These are phyloP conservation scores for Leucopsar rothschildi DNA, from an alignment of 2,113 vertebrate species.

Conservation along the genomic window DNA sequence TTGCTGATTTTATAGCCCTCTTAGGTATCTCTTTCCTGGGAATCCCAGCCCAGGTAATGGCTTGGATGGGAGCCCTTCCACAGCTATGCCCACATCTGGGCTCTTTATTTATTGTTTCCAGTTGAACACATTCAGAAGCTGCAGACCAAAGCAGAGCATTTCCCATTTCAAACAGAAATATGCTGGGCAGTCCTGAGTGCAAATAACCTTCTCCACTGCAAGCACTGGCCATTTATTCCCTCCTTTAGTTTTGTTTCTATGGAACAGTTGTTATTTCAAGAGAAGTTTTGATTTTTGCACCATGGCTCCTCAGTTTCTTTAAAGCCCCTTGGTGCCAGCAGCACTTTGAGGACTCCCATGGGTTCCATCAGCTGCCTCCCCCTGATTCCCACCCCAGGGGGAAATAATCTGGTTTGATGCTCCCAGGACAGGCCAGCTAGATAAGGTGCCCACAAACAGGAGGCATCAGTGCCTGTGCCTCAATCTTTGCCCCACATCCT, in stretches of 20 bases:
- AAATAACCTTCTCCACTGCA: background rate
- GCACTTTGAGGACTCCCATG: background rate
- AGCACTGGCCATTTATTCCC: background rate
- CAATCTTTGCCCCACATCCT: background rate
- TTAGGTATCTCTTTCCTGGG: background rate
- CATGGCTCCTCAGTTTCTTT: background rate
- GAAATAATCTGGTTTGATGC: background rate
- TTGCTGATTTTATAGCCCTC: background rate
- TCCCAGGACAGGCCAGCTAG: background rate
- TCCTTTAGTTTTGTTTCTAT: background rate
- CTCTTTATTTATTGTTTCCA: background rate
- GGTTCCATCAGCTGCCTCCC: accelerated
- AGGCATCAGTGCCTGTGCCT: background rate
- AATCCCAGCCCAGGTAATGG: background rate
- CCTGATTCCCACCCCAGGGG: background rate
- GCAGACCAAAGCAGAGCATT: background rate
- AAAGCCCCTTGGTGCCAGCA: background rate
- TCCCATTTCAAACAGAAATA: background rate
- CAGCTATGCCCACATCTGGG: background rate
- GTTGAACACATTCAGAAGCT: background rate
- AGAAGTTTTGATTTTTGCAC: background rate
- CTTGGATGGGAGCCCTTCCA: background rate
- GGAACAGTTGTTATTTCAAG: background rate
- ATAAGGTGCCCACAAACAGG: background rate
- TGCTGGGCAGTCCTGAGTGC: background rate